Evolutionary conservation across 2,797 vertebrate species (phyloP).

Genomic region (Lagorchestes hirsutus): DNA sequence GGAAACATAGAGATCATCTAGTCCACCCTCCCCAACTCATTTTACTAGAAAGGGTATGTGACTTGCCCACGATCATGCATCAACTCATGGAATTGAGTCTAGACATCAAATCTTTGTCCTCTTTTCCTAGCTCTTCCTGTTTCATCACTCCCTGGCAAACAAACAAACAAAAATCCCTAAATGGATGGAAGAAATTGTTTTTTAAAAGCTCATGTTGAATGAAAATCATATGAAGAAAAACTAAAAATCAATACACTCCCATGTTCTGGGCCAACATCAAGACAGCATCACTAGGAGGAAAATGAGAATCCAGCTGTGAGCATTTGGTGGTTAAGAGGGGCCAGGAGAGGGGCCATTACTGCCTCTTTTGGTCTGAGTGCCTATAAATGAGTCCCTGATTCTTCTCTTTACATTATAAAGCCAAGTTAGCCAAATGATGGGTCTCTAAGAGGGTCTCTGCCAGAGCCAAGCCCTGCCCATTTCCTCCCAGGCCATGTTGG

Average conservation of each 20-base stretch:
- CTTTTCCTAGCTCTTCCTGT: neutral
- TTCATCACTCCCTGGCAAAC: neutral
- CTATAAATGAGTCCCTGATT: neutral
- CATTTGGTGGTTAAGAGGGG: neutral
- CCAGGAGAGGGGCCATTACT: neutral
- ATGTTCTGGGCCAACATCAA: neutral
- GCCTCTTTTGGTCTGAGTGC: neutral
- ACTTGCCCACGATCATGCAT: neutral
- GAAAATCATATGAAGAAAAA: neutral
- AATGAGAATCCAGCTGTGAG: neutral
- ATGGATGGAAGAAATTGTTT: neutral
- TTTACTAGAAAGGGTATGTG: neutral
- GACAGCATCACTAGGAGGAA: neutral
- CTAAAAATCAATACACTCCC: neutral
- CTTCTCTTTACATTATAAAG: neutral
- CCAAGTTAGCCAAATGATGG: neutral
- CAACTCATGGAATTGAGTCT: neutral
- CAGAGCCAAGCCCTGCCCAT: neutral
- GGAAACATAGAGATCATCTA: neutral
- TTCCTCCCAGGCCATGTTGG: neutral
- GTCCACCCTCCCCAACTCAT: neutral
- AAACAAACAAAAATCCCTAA: neutral
- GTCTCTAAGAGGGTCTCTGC: neutral
- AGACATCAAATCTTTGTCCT: neutral
- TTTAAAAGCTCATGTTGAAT: neutral